Conservation (phyloP, 2,888 invertebrate species). For the Colostygia pectinataria region DNA sequence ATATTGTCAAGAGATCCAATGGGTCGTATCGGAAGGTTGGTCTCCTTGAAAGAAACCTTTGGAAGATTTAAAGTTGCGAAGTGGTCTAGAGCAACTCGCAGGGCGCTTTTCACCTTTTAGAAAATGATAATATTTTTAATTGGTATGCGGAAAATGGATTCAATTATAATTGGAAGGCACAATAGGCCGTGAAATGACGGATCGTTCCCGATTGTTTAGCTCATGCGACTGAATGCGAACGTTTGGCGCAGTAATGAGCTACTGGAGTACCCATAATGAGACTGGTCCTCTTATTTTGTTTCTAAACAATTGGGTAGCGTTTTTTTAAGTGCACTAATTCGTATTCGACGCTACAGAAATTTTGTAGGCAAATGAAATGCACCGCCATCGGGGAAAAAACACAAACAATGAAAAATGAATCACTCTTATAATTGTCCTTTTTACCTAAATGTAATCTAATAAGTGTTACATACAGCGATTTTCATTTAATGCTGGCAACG, state of each 20-base stretch:
- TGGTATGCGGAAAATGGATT: slow-evolving; percentile 55
- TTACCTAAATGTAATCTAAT: too few relatives aligned
- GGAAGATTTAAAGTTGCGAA: too few relatives aligned
- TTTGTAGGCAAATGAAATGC: too few relatives aligned
- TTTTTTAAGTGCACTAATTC: slow-evolving; percentile 18
- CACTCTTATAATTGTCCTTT: too few relatives aligned
- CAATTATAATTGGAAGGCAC: slow-evolving; percentile 65
- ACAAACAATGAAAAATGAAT: too few relatives aligned
- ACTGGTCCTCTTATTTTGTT: slow-evolving; percentile 40
- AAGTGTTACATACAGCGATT: too few relatives aligned
- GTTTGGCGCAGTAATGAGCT: slow-evolving; percentile 67
- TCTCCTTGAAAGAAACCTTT: too few relatives aligned
- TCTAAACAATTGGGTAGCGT: slow-evolving; percentile 41
- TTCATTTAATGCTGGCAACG: slow-evolving; percentile 32
- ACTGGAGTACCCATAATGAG: slow-evolving; percentile 59
- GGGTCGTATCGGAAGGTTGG: too few relatives aligned
- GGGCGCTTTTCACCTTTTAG: not conserved
- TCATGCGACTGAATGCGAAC: slow-evolving; percentile 61
- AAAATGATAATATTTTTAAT: slow-evolving; percentile 46
- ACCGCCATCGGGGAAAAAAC: too few relatives aligned
- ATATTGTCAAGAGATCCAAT: too few relatives aligned
- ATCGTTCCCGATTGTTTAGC: slow-evolving; percentile 64
- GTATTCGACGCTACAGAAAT: too few relatives aligned
- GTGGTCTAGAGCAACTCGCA: not conserved
- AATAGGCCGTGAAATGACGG: slow-evolving; percentile 66